These are phyloP conservation scores for Tipula helvola DNA, from an alignment of 2,888 invertebrate genomes.

Conservation along the genomic window DNA sequence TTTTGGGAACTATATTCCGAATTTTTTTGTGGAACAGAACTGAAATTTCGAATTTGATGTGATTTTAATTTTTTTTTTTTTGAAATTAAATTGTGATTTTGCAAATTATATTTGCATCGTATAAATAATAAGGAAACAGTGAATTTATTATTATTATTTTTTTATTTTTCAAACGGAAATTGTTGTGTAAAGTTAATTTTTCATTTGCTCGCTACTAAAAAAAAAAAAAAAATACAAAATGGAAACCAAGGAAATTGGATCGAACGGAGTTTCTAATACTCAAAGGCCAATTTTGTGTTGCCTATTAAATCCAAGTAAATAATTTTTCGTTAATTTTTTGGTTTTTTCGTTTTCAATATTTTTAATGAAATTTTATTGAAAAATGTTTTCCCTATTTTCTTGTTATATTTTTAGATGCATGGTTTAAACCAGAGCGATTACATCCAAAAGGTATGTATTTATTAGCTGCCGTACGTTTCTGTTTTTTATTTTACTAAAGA, in stretches of 20 bases:
- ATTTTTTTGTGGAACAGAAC: neutral
- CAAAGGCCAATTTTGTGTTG: conserved; percentile 31
- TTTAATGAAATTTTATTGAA: neutral
- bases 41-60: neutral
- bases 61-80: neutral
- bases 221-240: neutral
- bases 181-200: neutral
- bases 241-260: conserved; percentile 19
- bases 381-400: conserved; percentile 9
- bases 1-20: neutral
- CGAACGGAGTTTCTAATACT: conserved; percentile 32
- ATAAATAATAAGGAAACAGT: neutral
- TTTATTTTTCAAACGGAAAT: neutral
- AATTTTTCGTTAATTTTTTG: neutral
- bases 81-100: neutral
- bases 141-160: neutral
- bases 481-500: neutral
- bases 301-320: conserved; percentile 34
- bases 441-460: conserved; percentile 74
- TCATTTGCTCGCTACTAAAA: neutral
- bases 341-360: neutral
- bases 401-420: conserved; percentile 52
- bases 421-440: conserved; percentile 86
- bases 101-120: neutral
- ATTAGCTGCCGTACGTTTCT: conserved; percentile 6